Evolutionary conservation across 2,797 vertebrate genomes (phyloP).

Genomic region (Rousettus madagascariensis): DNA sequence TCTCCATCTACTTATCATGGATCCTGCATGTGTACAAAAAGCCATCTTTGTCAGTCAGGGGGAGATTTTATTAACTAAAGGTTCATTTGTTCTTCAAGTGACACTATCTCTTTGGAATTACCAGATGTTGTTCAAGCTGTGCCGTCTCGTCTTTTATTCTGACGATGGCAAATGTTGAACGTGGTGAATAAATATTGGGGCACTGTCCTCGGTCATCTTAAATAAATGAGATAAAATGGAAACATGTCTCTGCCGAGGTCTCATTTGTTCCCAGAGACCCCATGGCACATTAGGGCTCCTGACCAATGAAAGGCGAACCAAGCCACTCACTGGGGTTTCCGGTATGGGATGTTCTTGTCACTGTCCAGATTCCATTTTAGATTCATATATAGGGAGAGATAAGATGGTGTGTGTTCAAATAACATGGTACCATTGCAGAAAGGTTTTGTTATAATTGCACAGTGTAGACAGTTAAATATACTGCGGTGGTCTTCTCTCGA

Average conservation of each 20-base stretch:
- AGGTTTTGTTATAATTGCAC: conserved; percentile 15
- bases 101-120: conserved; percentile 79
- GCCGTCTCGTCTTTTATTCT: conserved; percentile 60
- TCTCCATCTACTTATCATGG: conserved; percentile 82
- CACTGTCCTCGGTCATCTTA: conserved; percentile 72
- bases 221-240: conserved; percentile 77
- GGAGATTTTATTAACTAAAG: conserved; percentile 83
- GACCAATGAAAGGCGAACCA: not conserved
- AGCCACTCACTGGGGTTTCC: not conserved
- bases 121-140: conserved; percentile 77
- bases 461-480: not conserved
- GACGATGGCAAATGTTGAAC: conserved; percentile 49
- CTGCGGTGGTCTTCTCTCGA: not conserved
- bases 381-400: not conserved
- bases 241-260: conserved; percentile 38
- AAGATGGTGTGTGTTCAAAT: not conserved
- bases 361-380: conserved; percentile 56
- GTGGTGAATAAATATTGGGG: conserved; percentile 74
- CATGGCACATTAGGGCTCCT: not conserved
- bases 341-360: conserved; percentile 34
- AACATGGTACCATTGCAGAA: not conserved
- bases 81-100: conserved; percentile 83
- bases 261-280: conserved; percentile 64
- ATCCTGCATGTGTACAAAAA: conserved; percentile 81
- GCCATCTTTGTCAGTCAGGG: conserved; percentile 81